Evolutionary conservation across 2,797 vertebrate genomes (phyloP).

Genomic region (Setipinna tenuifilis): DNA sequence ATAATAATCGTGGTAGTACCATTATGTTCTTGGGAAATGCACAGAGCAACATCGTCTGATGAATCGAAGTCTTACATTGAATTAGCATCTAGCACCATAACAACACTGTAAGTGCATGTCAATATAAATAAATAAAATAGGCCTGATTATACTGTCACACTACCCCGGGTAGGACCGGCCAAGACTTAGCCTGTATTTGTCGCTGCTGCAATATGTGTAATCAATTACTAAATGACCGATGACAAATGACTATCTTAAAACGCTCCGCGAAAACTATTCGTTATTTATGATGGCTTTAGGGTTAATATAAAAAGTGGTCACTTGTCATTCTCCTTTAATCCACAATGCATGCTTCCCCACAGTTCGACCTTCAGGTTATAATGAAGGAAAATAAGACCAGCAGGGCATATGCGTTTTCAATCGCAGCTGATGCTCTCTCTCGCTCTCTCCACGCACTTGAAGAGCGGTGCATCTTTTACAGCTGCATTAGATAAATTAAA

Average conservation of each 20-base stretch:
- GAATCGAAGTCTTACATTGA: neutral
- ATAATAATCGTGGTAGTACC: no score
- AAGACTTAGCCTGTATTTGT: conserved; percentile 4
- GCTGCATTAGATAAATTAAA: conserved; percentile 60
- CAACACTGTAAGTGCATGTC: neutral
- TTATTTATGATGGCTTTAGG: conserved; percentile 20
- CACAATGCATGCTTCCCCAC: conserved; percentile 17
- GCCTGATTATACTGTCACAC: conserved; percentile 22
- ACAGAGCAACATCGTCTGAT: neutral
- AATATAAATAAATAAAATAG: conserved; percentile 28
- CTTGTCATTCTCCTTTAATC: conserved; percentile 26
- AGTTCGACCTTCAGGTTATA: conserved; percentile 13
- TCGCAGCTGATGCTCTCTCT: conserved; percentile 34
- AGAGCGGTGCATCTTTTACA: conserved; percentile 46
- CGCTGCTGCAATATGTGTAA: conserved; percentile 23
- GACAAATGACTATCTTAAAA: conserved; percentile 27
- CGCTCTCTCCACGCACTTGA: neutral
- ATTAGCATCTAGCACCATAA: neutral
- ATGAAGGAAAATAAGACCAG: conserved; percentile 22
- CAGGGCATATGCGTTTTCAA: conserved; percentile 29
- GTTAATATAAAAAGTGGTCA: conserved; percentile 28
- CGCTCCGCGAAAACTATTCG: conserved; percentile 17
- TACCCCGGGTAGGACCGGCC: neutral
- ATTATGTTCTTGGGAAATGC: no score
- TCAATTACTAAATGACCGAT: conserved; percentile 27